Evolutionary conservation across 1,140 invertebrate genomes (phyloP), one percentile per base, ranked within the genome.

Genomic region (Dendroctonus valens): DNA sequence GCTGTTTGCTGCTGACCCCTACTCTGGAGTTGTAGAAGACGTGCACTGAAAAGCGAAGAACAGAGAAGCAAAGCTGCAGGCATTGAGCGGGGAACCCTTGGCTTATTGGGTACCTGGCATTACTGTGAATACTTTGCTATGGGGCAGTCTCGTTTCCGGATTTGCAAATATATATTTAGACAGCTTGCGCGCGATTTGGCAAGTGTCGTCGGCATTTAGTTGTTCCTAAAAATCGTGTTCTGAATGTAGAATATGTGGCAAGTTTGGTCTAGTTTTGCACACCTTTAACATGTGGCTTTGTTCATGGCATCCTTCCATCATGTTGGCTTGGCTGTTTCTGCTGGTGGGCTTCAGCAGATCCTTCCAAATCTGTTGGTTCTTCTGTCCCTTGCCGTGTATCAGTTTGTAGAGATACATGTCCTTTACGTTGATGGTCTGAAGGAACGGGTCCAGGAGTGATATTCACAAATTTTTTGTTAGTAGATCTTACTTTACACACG

Each of bases 101-200:
- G 12, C 42, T 12, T 50, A 41, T 37, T 48, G 7, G 11, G 40
- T 67, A 55, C 58, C 57, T 58, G 66, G 66, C 66, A 62, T 68
- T 11, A 62, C 54, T n/a, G 59, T 68, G 26, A n/a, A 62, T 5
- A 61, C 52, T 6, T 55, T 62, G 5, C 41, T 39, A 7, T 38
- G n/a, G 5, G n/a, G 9, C 9, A 44, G 41, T 39, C 14, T 14
- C 4, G 15, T 41, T 7, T 41, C 38, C 4, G 7, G 5, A 38
- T 46, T 40, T 5, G 50, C 15, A 54, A 60, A 68, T 7, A 68
- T 68, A 26, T 68, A 68, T 41, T 68, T 68, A 6, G 59, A 58
- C 41, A 68, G 15, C 39, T 41, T 68, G 12, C 41, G 14, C n/a
- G 44, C 52, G 12, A 61, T 38, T 38, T 54, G 37, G 39, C 7